These are phyloP conservation scores for Lophius piscatorius DNA, from an alignment of 2,113 vertebrate genomes.

Conservation along the genomic window DNA sequence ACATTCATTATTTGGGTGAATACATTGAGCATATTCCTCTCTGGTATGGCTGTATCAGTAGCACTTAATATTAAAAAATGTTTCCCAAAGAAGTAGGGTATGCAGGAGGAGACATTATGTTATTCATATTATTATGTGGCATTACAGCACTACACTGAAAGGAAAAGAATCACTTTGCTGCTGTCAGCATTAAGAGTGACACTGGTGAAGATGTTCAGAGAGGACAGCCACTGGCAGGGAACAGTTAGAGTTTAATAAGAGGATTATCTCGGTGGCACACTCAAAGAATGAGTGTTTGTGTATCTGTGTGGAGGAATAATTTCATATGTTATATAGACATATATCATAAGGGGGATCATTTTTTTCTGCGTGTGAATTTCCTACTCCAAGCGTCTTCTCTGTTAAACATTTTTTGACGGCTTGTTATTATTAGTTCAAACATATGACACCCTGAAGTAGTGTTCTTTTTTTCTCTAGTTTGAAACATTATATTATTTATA, in stretches of 20 bases:
- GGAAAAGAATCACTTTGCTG: slow-evolving; percentile 20
- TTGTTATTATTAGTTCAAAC: slow-evolving; percentile 5
- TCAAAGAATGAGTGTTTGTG: slow-evolving; percentile 22
- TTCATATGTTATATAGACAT: slow-evolving; percentile 26
- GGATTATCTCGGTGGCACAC: slow-evolving; percentile 34
- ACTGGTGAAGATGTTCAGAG: slow-evolving; percentile 28
- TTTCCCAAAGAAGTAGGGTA: slow-evolving; percentile 20
- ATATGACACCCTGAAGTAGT: no score
- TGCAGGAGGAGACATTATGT: slow-evolving; percentile 1
- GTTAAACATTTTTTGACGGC: slow-evolving; percentile 13
- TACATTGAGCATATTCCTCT: slow-evolving; percentile 35
- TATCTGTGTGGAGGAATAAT: slow-evolving; percentile 34
- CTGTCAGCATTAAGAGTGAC: slow-evolving; percentile 40
- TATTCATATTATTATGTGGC: neutral
- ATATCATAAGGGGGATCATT: slow-evolving; percentile 19
- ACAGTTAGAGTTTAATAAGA: slow-evolving; percentile 31
- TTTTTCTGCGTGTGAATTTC: slow-evolving; percentile 5
- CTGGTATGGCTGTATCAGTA: slow-evolving; percentile 18
- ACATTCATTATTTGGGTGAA: slow-evolving; percentile 30
- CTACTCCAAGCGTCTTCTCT: neutral
- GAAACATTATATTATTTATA: neutral
- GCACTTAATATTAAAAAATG: slow-evolving; percentile 43
- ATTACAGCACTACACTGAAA: slow-evolving; percentile 19
- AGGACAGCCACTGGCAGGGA: slow-evolving; percentile 33
- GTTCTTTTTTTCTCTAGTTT: no score